phyloP scores from a whole-genome alignment of 2,888 invertebrate species.

The Meteorus cinctellus region DNA sequence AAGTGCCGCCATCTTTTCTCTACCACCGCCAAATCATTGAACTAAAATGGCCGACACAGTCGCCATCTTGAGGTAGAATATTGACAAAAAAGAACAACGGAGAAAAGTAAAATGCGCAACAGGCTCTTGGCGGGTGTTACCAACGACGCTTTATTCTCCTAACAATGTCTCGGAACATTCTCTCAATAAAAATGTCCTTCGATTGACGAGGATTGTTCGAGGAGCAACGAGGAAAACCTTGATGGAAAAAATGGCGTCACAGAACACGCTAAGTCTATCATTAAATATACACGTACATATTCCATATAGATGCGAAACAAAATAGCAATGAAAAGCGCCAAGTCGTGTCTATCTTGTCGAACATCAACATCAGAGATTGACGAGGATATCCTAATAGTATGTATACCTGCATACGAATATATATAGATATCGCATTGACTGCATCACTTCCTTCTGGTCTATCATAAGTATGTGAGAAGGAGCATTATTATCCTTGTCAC shows the following conservation, averaged over 20 bases:
- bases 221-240: background rate
- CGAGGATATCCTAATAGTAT: background rate
- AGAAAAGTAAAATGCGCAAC: background rate
- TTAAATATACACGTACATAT: background rate
- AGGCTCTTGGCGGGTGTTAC: background rate
- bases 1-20: background rate
- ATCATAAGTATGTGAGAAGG: conserved; percentile 5
- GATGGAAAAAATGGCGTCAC: background rate
- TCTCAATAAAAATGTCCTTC: background rate
- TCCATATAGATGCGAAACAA: background rate
- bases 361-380: background rate
- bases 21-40: background rate
- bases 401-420: background rate
- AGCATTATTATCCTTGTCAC: conserved; percentile 31
- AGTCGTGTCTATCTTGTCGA: conserved; percentile 28
- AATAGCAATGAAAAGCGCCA: background rate
- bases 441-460: conserved; percentile 9
- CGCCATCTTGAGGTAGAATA: conserved; percentile 3
- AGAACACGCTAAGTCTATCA: conserved; percentile 4
- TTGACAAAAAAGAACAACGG: background rate
- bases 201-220: background rate
- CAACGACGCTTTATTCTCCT: too few species aligned
- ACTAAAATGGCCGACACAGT: background rate
- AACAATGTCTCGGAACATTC: too few species aligned
- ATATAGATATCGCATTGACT: background rate